Evolutionary conservation across 2,888 invertebrate genomes (phyloP).

Genomic region (Omphaloscelis lunosa): DNA sequence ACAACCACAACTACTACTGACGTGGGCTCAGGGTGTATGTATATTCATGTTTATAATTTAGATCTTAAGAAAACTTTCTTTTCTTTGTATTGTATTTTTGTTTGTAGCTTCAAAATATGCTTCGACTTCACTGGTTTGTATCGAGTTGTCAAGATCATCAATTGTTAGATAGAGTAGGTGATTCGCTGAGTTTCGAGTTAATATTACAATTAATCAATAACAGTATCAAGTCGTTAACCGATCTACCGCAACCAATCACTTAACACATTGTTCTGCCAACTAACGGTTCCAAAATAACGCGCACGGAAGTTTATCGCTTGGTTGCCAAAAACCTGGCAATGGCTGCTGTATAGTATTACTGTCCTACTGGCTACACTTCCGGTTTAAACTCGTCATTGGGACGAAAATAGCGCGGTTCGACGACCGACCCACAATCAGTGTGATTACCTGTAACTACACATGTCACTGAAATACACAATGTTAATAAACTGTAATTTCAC

Average conservation of each 20-base stretch:
- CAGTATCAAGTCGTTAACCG: conserved; percentile 34
- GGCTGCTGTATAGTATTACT: conserved; percentile 11
- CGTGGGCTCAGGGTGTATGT: background rate
- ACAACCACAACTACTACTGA: background rate
- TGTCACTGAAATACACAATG: conserved; percentile 33
- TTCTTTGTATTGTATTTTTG: background rate
- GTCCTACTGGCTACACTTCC: conserved; percentile 52
- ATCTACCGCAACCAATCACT: conserved; percentile 37
- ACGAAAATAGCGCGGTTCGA: conserved; percentile 60
- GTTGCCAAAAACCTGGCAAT: conserved; percentile 51
- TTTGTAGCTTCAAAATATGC: background rate
- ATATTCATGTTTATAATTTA: background rate
- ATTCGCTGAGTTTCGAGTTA: background rate
- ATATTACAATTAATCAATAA: conserved; percentile 23
- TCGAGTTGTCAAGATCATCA: background rate
- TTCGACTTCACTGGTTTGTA: background rate
- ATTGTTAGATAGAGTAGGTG: no score
- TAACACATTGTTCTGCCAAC: conserved; percentile 35
- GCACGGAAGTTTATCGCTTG: conserved; percentile 26
- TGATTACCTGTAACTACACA: conserved; percentile 41
- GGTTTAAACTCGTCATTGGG: conserved; percentile 43
- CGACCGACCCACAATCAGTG: conserved; percentile 58
- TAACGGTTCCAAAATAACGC: conserved; percentile 32
- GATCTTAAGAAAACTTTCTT: background rate
- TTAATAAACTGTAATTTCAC: conserved; percentile 43